These are phyloP conservation scores for Cheirogaleus medius DNA, from an alignment of 2,113 vertebrate species.

Conservation along the genomic window DNA sequence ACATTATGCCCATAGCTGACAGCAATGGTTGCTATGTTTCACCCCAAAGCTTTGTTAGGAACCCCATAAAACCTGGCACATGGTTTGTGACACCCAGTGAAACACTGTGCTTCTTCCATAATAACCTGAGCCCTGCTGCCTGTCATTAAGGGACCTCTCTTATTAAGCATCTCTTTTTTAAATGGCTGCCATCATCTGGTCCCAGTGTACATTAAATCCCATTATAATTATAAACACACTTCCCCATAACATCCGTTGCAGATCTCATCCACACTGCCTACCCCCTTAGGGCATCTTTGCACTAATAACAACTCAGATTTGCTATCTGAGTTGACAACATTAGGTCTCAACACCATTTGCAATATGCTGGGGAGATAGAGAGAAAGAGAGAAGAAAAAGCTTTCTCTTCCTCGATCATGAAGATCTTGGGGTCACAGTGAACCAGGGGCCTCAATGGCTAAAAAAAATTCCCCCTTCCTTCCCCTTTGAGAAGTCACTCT, in stretches of 20 bases:
- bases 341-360: constrained; percentile 70
- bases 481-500: constrained; percentile 5
- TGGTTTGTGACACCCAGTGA: constrained; percentile 57
- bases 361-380: not conserved
- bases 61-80: constrained; percentile 67
- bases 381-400: not conserved
- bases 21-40: not conserved
- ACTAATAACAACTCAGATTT: constrained; percentile 82
- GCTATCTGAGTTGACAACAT: constrained; percentile 80
- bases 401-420: not conserved
- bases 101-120: constrained; percentile 10
- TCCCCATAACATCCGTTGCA: constrained; percentile 82
- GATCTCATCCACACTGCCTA: constrained; percentile 82
- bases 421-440: constrained; percentile 58
- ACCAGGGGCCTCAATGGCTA: not conserved
- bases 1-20: not conserved
- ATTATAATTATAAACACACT: constrained; percentile 89
- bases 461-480: not conserved
- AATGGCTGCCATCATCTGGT: constrained; percentile 85
- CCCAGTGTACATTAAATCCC: constrained; percentile 87
- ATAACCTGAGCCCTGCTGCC: constrained; percentile 62
- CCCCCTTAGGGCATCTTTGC: constrained; percentile 85
- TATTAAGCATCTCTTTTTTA: constrained; percentile 82
- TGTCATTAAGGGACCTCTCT: constrained; percentile 72
- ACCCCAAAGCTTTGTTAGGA: constrained; percentile 71